Evolutionary conservation across 2,888 invertebrate species (phyloP), one percentile per base, ranked within the genome.

Genomic region (Plusia festucae): DNA sequence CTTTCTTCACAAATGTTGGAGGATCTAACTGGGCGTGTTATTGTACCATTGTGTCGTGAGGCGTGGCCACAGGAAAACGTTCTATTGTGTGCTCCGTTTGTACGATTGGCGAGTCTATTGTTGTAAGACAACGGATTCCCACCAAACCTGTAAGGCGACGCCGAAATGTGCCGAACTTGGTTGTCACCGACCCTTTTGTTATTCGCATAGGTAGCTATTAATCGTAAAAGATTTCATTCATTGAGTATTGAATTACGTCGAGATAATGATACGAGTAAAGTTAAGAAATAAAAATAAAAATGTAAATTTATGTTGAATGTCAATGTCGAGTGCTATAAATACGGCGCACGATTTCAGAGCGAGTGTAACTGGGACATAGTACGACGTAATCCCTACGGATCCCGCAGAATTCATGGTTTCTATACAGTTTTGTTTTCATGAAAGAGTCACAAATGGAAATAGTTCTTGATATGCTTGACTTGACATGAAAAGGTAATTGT

Each of bases 21-120:
- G 79, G 83, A 88, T 87, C 81, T 80, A 80, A 76, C 91, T 93
- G 94, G 94, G 94, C 94, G 94, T 93, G 91, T 90, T 93, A 91
- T 90, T 85, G 85, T 81, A 74, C 81, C 85, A 91, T 92, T 92
- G 91, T 92, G 82, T 79, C 67, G 82, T 85, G 79, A 94, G 94
- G 94, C 94, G 94, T 94, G 94, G 94, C 92, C 81, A 85, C 76
- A 82, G 87, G 89, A 90, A 91, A 92, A 87, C 87, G 87, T 67
- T 93, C 93, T 92, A 94, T 94, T 94, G 94, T 94, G 88, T 86
- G 76, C 73, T 82, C 71, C 82, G 83, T 89, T 88, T 88, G 87
- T 90, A 76, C 86, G 87, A 93, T 94, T 94, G 94, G 94, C 90
- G 92, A 89, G 83, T 67, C 73, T 90, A 91, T 88, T 85, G 85